phyloP scores from a whole-genome alignment of 2,113 vertebrate genomes.

The Neofelis nebulosa region DNA sequence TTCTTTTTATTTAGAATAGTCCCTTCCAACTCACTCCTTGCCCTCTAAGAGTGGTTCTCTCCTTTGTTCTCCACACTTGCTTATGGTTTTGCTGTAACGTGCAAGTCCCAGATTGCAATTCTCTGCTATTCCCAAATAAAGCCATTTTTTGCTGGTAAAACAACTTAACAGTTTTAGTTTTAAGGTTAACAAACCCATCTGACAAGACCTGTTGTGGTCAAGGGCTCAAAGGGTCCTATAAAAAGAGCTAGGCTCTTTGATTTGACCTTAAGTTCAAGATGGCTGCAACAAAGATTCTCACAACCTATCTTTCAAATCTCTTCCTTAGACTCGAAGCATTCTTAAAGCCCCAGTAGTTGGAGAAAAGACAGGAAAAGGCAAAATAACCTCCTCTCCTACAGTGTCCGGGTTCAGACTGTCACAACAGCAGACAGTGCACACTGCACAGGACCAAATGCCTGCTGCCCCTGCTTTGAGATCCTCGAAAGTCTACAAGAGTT shows the following conservation, averaged over 20 bases:
- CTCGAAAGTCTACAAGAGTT: background rate
- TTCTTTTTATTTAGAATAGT: background rate
- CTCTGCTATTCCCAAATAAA: background rate
- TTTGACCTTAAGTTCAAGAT: background rate
- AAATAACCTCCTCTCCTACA: background rate
- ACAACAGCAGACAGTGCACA: background rate
- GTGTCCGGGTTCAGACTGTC: background rate
- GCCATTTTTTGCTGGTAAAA: background rate
- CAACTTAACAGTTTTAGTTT: background rate
- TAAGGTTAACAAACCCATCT: background rate
- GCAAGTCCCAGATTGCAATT: background rate
- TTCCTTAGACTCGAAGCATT: background rate
- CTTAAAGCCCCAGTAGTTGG: background rate
- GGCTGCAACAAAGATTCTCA: background rate
- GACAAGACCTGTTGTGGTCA: background rate
- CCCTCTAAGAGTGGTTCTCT: background rate
- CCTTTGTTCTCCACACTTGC: background rate
- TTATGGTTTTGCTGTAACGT: background rate
- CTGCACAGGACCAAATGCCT: background rate
- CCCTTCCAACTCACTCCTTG: background rate
- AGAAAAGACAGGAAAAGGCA: background rate
- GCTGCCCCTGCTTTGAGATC: background rate
- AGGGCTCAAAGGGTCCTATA: background rate
- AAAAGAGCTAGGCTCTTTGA: background rate
- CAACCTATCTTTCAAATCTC: constrained; percentile 17